Conservation (phyloP, 2,888 invertebrate genomes). For the Myopa testacea region DNA sequence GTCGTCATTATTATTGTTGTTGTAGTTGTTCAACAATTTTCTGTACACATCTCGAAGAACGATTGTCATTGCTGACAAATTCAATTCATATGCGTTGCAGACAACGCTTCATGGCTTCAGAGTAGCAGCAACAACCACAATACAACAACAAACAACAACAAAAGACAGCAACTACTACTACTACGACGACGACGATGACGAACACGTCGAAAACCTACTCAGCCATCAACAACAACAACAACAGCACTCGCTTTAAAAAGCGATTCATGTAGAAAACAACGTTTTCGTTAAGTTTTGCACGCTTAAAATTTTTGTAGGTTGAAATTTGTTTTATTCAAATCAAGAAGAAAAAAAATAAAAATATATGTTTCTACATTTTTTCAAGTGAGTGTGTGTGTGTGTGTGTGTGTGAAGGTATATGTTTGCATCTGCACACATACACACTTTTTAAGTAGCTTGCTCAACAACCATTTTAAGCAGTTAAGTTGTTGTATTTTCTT, state of each 20-base stretch:
- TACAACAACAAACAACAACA: too few species aligned
- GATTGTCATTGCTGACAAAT: too few species aligned
- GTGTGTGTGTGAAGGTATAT: neutral
- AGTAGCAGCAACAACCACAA: too few species aligned
- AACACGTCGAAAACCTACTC: neutral
- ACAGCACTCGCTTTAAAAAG: neutral
- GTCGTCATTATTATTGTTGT: too few species aligned
- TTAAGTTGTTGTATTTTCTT: neutral
- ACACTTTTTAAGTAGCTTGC: neutral
- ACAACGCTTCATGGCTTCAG: neutral
- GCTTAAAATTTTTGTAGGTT: neutral
- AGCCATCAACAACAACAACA: neutral
- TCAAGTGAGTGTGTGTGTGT: neutral
- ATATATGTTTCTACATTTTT: neutral
- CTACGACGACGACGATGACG: too few species aligned
- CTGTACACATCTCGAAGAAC: too few species aligned
- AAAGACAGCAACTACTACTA: too few species aligned
- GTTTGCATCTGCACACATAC: too few species aligned
- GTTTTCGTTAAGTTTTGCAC: neutral
- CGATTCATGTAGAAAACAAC: too few species aligned
- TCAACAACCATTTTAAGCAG: neutral
- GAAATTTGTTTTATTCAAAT: constrained; percentile 11
- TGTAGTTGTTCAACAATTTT: too few species aligned
- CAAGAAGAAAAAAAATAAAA: neutral
- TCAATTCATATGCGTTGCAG: too few species aligned